Evolutionary conservation across 2,888 invertebrate genomes (phyloP).

Genomic region (Synergus itoensis): DNA sequence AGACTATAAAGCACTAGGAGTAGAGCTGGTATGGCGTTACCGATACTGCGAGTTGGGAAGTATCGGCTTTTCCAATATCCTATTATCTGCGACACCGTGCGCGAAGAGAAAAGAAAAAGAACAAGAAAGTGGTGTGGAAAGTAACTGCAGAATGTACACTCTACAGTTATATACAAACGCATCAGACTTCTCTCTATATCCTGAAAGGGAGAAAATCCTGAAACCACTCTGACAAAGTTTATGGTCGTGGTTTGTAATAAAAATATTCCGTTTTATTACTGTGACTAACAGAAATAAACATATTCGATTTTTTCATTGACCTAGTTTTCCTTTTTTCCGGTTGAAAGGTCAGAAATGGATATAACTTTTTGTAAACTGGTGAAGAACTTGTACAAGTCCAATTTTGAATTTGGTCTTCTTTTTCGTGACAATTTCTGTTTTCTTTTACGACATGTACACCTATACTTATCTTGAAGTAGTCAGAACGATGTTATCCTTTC

Average conservation of each 20-base stretch:
- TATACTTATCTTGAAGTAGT: neutral
- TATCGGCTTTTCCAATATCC: conserved; percentile 22
- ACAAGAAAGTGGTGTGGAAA: neutral
- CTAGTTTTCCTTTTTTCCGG: no score
- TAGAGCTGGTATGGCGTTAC: neutral
- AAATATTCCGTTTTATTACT: neutral
- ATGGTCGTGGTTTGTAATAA: conserved; percentile 1
- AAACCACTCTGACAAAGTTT: neutral
- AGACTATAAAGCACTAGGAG: neutral
- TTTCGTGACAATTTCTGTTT: no score
- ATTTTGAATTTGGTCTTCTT: no score
- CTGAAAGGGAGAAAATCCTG: neutral
- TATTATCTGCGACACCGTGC: conserved; percentile 24
- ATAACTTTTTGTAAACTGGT: no score
- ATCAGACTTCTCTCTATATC: conserved; percentile 1
- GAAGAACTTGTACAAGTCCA: no score
- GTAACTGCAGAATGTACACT: neutral
- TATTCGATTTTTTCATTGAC: no score
- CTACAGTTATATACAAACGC: neutral
- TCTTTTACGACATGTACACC: neutral
- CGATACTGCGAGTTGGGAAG: conserved; percentile 18
- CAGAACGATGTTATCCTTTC: neutral
- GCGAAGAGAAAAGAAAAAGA: neutral
- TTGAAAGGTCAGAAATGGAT: no score
- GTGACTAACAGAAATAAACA: no score